Conservation (phyloP, 2,888 invertebrate species). For the Pasiphila rectangulata region DNA sequence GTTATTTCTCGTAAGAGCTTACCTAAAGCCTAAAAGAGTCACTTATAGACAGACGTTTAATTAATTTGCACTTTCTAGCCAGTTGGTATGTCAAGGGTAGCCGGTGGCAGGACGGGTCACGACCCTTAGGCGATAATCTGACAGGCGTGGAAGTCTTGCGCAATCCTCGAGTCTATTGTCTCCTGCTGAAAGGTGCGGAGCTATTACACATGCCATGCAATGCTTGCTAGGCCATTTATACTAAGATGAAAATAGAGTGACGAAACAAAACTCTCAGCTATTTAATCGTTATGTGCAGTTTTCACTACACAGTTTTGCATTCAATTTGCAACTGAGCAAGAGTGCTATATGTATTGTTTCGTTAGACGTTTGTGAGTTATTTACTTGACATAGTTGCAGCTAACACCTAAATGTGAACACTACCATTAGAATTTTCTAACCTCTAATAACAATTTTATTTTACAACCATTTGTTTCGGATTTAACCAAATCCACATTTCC, state of each 20-base stretch:
- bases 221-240: not conserved
- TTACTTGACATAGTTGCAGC: too few species aligned
- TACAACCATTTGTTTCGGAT: not conserved
- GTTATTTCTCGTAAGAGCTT: too few species aligned
- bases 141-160: slow-evolving; percentile 39
- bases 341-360: not conserved
- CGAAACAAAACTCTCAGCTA: too few species aligned
- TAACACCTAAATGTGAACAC: too few species aligned
- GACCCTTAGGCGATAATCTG: slow-evolving; percentile 45
- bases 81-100: slow-evolving; percentile 73
- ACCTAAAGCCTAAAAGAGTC: too few species aligned
- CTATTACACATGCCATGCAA: not conserved
- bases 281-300: too few species aligned
- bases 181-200: slow-evolving; percentile 20
- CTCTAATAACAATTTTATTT: not conserved
- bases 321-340: too few species aligned
- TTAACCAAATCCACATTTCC: not conserved
- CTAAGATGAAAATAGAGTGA: not conserved
- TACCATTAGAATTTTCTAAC: too few species aligned
- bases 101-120: slow-evolving; percentile 51
- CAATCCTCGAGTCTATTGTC: slow-evolving; percentile 37
- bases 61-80: slow-evolving; percentile 60
- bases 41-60: too few species aligned
- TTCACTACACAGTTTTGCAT: too few species aligned
- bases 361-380: too few species aligned